Evolutionary conservation across 2,888 invertebrate species (phyloP), one percentile per base, ranked within the genome.

Genomic region (Limulus polyphemus): DNA sequence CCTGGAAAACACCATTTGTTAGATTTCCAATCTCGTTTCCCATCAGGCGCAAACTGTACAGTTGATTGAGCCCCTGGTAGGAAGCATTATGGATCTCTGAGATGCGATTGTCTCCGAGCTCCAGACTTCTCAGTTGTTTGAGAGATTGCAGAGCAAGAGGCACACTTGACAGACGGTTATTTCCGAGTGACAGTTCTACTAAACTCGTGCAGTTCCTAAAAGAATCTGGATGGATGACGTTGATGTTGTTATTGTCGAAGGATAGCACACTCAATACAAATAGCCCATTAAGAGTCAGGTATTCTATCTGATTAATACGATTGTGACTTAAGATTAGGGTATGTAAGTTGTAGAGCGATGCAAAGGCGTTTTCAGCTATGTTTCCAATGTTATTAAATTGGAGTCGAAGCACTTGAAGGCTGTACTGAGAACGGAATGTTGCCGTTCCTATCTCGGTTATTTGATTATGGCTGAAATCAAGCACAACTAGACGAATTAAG

Each of bases 71-170:
- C 55, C 90, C 90, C 67, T 85, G 83, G 76, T 93, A 90, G 59
- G 88, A 87, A 10, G 87, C 84, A 70, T 88, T 85, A 70, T 88
- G 88, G 66, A 97, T 78, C 64, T 83, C 83, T 61, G 83, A 82
- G 75, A 98, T 87, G 75, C 84, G 82, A 79, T 97, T 97, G 78
- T 93, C 92, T 62, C 92, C 93, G 70, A 97, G 81, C 79, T 94
- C 93, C 65, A 97, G 84, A 58, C 89, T 90, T 74, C 88, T 83
- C 72, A 95, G 79, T 72, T 90, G 81, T 69, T 88, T 83, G 86
- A 93, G 87, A 78, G 90, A 87, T 75, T 85, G 83, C 65, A 93
- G 77, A 47, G 92, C 91, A 72, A 84, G 76, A 57, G 93, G 92
- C 71, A 92, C 84, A 71, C 83, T 82, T 74, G 85, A 85, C 72